A percentile compares a stretch with the other conserved stretches of the same genome.
Evolutionary conservation across 2,113 vertebrate genomes (phyloP).

Genomic region (Plecturocebus donacophilus): DNA sequence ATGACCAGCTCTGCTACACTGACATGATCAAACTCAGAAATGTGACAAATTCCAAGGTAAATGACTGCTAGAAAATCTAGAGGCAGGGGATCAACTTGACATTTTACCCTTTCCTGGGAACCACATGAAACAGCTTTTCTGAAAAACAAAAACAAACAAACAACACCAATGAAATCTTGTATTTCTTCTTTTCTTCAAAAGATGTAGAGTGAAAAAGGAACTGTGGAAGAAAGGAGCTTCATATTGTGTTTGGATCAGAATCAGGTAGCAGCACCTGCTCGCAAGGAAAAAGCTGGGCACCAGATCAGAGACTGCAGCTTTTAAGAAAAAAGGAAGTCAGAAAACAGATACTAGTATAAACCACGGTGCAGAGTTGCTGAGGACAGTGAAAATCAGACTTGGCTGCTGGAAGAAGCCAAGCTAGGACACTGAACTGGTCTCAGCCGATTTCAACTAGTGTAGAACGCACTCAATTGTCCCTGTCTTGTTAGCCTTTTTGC

Average conservation of each 20-base stretch:
- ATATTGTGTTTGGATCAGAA: not conserved
- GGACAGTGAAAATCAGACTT: not conserved
- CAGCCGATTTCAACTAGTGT: no score
- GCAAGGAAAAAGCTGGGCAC: no score
- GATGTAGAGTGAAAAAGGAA: not conserved
- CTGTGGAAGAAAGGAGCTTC: not conserved
- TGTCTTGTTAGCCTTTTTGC: not conserved
- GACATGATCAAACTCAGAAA: not conserved
- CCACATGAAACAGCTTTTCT: not conserved
- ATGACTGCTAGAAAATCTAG: not conserved
- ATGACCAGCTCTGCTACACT: not conserved
- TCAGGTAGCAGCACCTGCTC: not conserved
- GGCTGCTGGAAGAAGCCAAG: not conserved
- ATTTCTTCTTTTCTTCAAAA: slow-evolving; percentile 2
- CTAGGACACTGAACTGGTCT: not conserved
- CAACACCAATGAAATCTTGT: not conserved
- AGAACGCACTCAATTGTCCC: not conserved
- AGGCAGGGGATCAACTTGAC: not conserved
- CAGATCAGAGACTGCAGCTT: not conserved
- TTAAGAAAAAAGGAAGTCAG: not conserved
- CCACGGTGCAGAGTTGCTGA: not conserved
- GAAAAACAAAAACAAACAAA: not conserved
- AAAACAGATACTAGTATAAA: not conserved
- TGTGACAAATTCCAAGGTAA: not conserved
- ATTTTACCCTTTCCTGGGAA: not conserved